Evolutionary conservation across 2,113 vertebrate species (phyloP).

Genomic region (Chascanopsetta lugubris): DNA sequence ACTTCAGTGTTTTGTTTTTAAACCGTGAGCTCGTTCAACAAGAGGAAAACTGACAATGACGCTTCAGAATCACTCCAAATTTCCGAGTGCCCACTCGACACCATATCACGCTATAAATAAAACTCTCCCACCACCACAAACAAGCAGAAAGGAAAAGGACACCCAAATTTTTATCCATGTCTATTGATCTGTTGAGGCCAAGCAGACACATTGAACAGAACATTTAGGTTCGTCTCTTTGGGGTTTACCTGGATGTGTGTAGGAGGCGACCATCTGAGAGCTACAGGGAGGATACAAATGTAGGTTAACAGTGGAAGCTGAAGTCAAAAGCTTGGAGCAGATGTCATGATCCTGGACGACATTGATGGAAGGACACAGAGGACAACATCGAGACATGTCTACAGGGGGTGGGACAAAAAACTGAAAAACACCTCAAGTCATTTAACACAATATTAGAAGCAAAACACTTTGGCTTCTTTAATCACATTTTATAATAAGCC

Average conservation of each 20-base stretch:
- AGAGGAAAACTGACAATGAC: not conserved
- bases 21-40: not conserved
- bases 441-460: too few species aligned
- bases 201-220: conserved; percentile 23
- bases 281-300: conserved; percentile 77
- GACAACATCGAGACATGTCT: conserved; percentile 16
- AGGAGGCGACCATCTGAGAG: conserved; percentile 66
- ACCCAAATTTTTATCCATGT: conserved; percentile 9
- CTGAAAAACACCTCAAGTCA: not conserved
- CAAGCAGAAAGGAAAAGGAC: conserved; percentile 32
- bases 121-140: conserved; percentile 37
- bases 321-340: conserved; percentile 10
- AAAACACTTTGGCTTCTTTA: too few species aligned
- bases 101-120: not conserved
- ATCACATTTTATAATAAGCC: too few species aligned
- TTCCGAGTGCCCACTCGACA: conserved; percentile 32
- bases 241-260: conserved; percentile 77
- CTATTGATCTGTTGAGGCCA: conserved; percentile 36
- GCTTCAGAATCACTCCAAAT: conserved; percentile 28
- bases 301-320: conserved; percentile 57
- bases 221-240: conserved; percentile 5
- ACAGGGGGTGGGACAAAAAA: conserved; percentile 38
- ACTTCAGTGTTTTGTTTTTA: not conserved
- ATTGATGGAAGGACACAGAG: not conserved
- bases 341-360: conserved; percentile 19